Percentiles rank a stretch among this genome's conserved stretches.
phyloP scores from a whole-genome alignment of 2,797 vertebrate species.

The Enteromius mattozi region DNA sequence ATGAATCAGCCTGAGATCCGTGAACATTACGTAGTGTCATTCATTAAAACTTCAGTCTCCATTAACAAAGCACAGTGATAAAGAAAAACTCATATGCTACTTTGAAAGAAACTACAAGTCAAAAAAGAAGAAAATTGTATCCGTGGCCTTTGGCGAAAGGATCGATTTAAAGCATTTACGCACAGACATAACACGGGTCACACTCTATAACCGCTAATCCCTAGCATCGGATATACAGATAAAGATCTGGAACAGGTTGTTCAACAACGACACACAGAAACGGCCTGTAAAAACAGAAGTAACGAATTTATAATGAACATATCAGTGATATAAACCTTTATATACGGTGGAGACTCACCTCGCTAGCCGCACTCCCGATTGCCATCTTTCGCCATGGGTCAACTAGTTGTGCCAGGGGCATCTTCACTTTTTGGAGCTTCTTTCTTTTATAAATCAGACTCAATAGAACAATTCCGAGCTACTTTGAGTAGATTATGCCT shows the following conservation, averaged over 20 bases:
- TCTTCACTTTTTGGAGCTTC: conserved; percentile 73
- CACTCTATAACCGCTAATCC: conserved; percentile 22
- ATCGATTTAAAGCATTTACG: conserved; percentile 18
- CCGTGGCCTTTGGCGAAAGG: neutral
- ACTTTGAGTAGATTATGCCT: conserved; percentile 58
- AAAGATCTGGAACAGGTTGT: conserved; percentile 51
- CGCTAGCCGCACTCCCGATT: conserved; percentile 83
- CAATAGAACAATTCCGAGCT: conserved; percentile 18
- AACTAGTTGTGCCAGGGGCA: conserved; percentile 96
- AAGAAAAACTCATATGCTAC: neutral
- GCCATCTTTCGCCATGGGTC: conserved; percentile 98
- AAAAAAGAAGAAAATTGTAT: neutral
- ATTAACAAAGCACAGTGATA: neutral
- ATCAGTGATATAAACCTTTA: neutral
- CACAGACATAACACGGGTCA: conserved; percentile 3
- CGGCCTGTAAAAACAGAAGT: conserved; percentile 5
- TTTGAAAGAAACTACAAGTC: neutral
- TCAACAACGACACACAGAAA: conserved; percentile 22
- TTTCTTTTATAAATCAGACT: conserved; percentile 22
- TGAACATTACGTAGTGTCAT: conserved; percentile 7
- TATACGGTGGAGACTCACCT: conserved; percentile 71
- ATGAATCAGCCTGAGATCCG: conserved; percentile 24
- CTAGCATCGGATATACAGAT: conserved; percentile 28
- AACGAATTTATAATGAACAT: neutral
- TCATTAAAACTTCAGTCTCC: conserved; percentile 34